Evolutionary conservation across 2,888 invertebrate species (phyloP).

Genomic region (Sesia apiformis): DNA sequence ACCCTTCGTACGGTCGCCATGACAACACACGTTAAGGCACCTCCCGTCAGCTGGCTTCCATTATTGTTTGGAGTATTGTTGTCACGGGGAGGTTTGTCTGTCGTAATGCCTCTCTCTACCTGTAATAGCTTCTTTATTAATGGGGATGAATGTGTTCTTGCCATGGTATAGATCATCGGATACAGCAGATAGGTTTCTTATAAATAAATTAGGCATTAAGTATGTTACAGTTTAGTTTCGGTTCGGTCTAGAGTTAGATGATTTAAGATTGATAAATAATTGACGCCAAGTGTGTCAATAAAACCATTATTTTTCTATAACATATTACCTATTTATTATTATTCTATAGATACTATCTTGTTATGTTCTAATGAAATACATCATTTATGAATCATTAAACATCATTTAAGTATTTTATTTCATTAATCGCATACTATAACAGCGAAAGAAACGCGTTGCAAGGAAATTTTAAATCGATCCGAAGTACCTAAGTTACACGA

Average conservation of each 20-base stretch:
- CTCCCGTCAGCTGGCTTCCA: slow-evolving; percentile 73
- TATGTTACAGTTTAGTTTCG: background rate
- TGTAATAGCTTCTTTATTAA: slow-evolving; percentile 41
- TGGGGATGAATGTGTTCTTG: slow-evolving; percentile 34
- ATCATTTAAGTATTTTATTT: no score
- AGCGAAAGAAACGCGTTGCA: no score
- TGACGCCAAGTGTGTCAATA: no score
- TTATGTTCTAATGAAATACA: no score
- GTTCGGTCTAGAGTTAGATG: background rate
- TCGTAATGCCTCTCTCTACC: slow-evolving; percentile 38
- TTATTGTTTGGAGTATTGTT: slow-evolving; percentile 59
- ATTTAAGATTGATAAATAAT: no score
- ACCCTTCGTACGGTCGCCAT: slow-evolving; percentile 66
- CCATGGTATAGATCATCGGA: slow-evolving; percentile 44
- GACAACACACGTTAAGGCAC: slow-evolving; percentile 63
- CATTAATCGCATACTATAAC: no score
- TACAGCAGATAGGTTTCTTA: slow-evolving; percentile 32
- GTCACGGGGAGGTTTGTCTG: slow-evolving; percentile 43
- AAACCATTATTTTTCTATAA: no score
- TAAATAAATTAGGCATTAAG: slow-evolving; percentile 14
- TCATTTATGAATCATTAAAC: no score
- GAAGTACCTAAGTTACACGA: no score
- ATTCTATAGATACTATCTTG: no score
- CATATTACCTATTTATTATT: no score
- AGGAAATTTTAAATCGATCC: no score